Percentiles rank a stretch among this genome's conserved stretches.
Conservation (phyloP, 2,113 vertebrate genomes). For the Cricetomys ansorgei region DNA sequence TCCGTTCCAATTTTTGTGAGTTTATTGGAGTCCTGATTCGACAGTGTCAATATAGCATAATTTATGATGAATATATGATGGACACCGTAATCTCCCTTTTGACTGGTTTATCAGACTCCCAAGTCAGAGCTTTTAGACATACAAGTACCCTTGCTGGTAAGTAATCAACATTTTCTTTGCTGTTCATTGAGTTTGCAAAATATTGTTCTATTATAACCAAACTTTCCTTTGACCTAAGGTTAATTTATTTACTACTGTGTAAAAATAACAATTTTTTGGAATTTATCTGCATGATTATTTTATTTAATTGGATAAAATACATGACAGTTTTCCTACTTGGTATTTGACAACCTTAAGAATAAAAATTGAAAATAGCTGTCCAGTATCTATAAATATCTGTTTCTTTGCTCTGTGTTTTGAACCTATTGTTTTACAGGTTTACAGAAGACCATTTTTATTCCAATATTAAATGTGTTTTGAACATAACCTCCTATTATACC, state of each 20-base stretch:
- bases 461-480: not conserved
- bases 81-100: conserved; percentile 99
- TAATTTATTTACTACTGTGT: conserved; percentile 20
- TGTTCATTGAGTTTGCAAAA: conserved; percentile 6
- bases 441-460: not conserved
- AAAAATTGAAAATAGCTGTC: conserved; percentile 43
- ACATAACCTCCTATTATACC: not conserved
- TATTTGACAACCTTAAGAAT: conserved; percentile 54
- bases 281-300: conserved; percentile 51
- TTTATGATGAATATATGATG: conserved; percentile 99
- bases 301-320: conserved; percentile 17
- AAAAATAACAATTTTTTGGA: not conserved
- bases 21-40: conserved; percentile 98
- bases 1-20: conserved; percentile 99
- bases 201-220: not conserved
- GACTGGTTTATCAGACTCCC: conserved; percentile 98
- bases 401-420: not conserved
- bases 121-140: conserved; percentile 99
- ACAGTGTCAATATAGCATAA: conserved; percentile 99
- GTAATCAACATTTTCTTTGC: conserved; percentile 72
- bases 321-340: not conserved
- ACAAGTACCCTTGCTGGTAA: conserved; percentile 98
- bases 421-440: not conserved
- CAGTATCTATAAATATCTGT: not conserved
- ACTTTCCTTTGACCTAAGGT: not conserved